Base-by-base conservation (phyloP, 2,113 vertebrate species). In the Meriones unguiculatus region DNA sequence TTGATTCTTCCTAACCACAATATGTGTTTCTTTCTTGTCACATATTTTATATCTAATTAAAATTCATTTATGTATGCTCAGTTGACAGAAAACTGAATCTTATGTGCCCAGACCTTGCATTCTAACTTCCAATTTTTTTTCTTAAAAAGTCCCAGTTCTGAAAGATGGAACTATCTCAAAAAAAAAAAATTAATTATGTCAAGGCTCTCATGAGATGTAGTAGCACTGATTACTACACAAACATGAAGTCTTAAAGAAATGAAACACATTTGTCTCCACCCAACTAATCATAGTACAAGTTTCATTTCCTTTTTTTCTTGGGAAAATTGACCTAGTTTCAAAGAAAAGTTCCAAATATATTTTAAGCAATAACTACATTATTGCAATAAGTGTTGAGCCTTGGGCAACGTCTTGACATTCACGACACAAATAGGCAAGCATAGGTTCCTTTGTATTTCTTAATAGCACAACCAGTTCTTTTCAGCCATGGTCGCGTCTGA, bases 291-390 rank as follows among this genome's bases (percentile, higher is more conserved):
- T 0, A 32, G 17, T 25, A 86, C 4, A 75, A 35, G 20, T 50
- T 89, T 81, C 15, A 78, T 24, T 87, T 89, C 2, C 10, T 15
- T 28, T 77, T 93, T 69, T 62, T 5, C 54, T n/a, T 89, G 50
- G 75, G 54, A 91, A 97, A 87, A 93, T 6, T 62, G 84, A 89
- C 90, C n/a, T 0, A 0, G 30, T 82, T 73, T 73, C 54, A 50
- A 84, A 95, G 18, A 86, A 70, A 62, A 92, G 12, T 82, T 93
- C 72, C 35, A 93, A 94, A 86, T 69, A 46, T 46, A 25, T 64
- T 57, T 94, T 80, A 75, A 38, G 69, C 52, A 95, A 57, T 94
- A 75, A 93, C 70, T 94, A 75, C 2, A 52, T 75, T 89, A 73
- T 41, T 41, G 20, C 41, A 78, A 24, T 77, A 82, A 93, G 28